A percentile compares a stretch with the other conserved stretches of the same genome.
Conservation (phyloP, 2,797 vertebrate genomes). For the Rhabdomys pumilio region DNA sequence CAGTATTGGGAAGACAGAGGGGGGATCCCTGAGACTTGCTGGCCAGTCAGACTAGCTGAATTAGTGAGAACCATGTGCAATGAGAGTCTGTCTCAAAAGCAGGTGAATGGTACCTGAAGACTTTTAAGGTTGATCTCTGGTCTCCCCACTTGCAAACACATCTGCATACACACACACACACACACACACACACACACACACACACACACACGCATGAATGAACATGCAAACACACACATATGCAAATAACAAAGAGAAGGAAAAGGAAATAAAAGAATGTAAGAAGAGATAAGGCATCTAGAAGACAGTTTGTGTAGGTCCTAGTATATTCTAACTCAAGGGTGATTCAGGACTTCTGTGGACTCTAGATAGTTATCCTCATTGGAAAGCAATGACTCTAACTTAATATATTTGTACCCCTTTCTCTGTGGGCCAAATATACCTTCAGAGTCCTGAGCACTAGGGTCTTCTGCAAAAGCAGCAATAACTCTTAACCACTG, state of each 20-base stretch:
- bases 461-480: not conserved
- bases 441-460: not conserved
- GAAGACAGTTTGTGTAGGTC: not conserved
- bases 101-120: not conserved
- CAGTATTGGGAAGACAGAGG: not conserved
- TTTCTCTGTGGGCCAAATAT: not conserved
- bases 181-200: not conserved
- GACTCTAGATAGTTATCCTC: not conserved
- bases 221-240: not conserved
- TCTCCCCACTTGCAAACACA: not conserved
- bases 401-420: not conserved
- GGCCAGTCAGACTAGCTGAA: not conserved
- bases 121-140: not conserved
- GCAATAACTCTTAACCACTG: not conserved
- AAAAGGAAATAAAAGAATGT: not conserved
- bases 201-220: not conserved
- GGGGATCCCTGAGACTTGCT: not conserved
- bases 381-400: not conserved
- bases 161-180: fast-evolving
- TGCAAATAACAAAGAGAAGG: not conserved
- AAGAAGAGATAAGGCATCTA: not conserved
- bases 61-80: not conserved
- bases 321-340: not conserved
- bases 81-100: not conserved
- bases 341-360: not conserved